A percentile compares a stretch with the other conserved stretches of the same genome.
These are phyloP conservation scores for Andrena fulva DNA, from an alignment of 2,888 invertebrate genomes.

Conservation along the genomic window DNA sequence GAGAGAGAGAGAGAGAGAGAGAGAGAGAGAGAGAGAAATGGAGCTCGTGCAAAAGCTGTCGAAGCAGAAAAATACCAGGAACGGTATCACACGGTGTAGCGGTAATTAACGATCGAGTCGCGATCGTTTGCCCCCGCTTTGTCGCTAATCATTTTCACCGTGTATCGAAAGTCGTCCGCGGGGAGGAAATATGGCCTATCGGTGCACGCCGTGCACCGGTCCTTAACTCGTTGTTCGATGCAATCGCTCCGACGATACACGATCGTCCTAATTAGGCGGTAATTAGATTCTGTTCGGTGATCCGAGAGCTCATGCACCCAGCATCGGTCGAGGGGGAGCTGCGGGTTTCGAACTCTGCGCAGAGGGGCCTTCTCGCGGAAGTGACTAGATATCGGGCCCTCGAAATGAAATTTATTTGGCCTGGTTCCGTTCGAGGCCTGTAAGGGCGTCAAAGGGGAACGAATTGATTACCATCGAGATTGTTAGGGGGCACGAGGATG, in stretches of 20 bases:
- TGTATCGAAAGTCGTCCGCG: constrained; percentile 70
- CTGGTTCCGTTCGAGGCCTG: constrained; percentile 6
- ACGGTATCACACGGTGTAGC: constrained; percentile 65
- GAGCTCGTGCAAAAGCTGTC: constrained; percentile 33
- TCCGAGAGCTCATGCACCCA: constrained; percentile 59
- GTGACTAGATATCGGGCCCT: not conserved
- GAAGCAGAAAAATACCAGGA: constrained; percentile 37
- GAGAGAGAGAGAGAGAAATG: not conserved
- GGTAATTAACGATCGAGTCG: constrained; percentile 63
- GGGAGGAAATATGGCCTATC: constrained; percentile 70
- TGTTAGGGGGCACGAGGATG: no score
- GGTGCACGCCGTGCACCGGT: constrained; percentile 54
- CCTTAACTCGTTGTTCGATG: constrained; percentile 74
- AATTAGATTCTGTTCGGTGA: constrained; percentile 73
- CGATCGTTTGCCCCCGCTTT: constrained; percentile 53
- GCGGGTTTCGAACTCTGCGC: constrained; percentile 30
- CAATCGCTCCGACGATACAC: constrained; percentile 76
- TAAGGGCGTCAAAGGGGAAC: not conserved
- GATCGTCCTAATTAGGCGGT: constrained; percentile 79
- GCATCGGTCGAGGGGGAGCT: constrained; percentile 47
- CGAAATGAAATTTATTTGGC: constrained; percentile 19
- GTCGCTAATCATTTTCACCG: constrained; percentile 72
- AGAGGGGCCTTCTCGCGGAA: constrained; percentile 58
- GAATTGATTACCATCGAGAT: not conserved
- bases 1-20: not conserved